Conservation (phyloP, 2,797 vertebrate species). For the Falco berigora region DNA sequence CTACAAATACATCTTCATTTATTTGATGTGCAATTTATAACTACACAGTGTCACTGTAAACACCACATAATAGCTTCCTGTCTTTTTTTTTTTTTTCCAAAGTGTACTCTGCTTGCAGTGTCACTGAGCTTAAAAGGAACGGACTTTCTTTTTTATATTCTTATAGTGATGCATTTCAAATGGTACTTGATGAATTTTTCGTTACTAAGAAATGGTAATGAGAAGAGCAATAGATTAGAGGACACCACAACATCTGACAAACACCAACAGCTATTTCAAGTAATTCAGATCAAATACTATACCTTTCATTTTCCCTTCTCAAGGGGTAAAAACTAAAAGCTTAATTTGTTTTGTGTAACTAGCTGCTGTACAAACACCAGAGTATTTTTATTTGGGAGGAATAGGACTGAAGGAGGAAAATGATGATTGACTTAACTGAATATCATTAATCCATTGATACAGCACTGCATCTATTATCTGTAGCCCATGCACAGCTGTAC, state of each 20-base stretch:
- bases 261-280: not conserved
- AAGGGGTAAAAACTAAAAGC: not conserved
- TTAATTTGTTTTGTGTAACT: not conserved
- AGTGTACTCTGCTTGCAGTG: not conserved
- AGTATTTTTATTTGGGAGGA: not conserved
- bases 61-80: not conserved
- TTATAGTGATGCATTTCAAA: not conserved
- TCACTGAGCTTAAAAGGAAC: not conserved
- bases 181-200: not conserved
- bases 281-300: not conserved
- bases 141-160: not conserved
- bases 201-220: not conserved
- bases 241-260: not conserved
- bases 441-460: not conserved
- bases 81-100: not conserved
- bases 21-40: not conserved
- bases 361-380: not conserved
- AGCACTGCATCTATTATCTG: not conserved
- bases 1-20: not conserved
- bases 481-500: not conserved
- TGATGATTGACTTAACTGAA: not conserved
- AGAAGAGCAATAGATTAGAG: not conserved
- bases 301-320: not conserved
- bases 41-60: not conserved
- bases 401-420: not conserved